Base-by-base conservation (phyloP, 2,888 invertebrate genomes). In the Exocentrus adspersus region DNA sequence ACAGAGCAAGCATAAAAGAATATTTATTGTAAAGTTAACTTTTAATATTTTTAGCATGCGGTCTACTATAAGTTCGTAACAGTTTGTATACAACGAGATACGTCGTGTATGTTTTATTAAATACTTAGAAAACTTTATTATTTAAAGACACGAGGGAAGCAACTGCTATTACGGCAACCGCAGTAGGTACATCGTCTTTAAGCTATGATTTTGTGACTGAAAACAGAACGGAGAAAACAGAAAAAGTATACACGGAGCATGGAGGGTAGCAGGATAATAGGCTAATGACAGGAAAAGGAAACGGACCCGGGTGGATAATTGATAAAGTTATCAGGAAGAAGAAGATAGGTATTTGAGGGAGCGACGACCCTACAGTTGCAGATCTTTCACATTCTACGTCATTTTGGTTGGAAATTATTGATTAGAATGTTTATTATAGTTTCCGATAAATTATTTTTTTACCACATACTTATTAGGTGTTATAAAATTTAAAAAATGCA, bases 271-370 rank as follows among this genome's bases (percentile, higher is more conserved):
- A 50, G 42, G 52, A 66, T 66, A 70, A 70, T 66, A 64, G 66
- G 64, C 68, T 70, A 70, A 70, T 70, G 68, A 70, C 64, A 50
- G 68, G 68, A 68, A 70, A 54, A 64, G 68, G 70, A 70, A 70
- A 68, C 64, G 68, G 66, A 66, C 51, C 60, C 64, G 64, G 62
- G 64, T 32, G 68, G 66, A 68, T 68, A 70, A 70, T 70, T 70
- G 68, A 70, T 68, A 70, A 70, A 70, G 70, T 70, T 70, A 53
- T 64, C 45, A 42, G 62, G 56, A 68, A 67, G 66, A 68, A 64
- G 66, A 68, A 66, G 62, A 66, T 66, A 70, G 70, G 70, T 70
- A 68, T 21, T 54, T 17, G 56, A 60, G 63, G 53, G 67, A 37
- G 17, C n/a, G 17, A 4, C 32, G 51, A 51, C 51, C 51, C 51